A percentile compares a stretch with the other conserved stretches of the same genome.
Evolutionary conservation across 2,888 invertebrate genomes (phyloP).

Genomic region (Microlaimidae sp.): DNA sequence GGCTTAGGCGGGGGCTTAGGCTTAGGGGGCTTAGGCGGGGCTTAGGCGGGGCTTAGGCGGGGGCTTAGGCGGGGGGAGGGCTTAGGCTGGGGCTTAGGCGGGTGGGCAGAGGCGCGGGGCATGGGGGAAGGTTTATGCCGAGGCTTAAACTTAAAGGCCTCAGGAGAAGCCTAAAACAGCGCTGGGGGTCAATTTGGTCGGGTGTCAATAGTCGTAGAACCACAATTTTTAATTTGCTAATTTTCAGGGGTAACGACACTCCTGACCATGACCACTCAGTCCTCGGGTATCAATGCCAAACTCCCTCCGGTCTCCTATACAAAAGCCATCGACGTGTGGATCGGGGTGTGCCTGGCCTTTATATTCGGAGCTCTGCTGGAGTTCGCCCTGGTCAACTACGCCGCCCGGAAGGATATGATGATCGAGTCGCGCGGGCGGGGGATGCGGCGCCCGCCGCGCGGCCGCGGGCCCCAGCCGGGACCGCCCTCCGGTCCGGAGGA

Average conservation of each 20-base stretch:
- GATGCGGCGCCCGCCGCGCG: background rate
- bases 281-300: constrained; percentile 59
- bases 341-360: constrained; percentile 54
- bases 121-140: too few species aligned
- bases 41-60: too few species aligned
- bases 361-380: constrained; percentile 88
- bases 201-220: too few species aligned
- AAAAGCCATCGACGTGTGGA: constrained; percentile 48
- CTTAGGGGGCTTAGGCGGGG: too few species aligned
- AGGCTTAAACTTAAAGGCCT: too few species aligned
- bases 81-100: too few species aligned
- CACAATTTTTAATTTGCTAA: too few species aligned
- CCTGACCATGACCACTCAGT: constrained; percentile 88
- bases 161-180: too few species aligned
- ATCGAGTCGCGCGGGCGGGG: background rate
- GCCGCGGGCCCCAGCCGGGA: background rate
- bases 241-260: constrained; percentile 83
- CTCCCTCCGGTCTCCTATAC: constrained; percentile 59
- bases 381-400: constrained; percentile 89
- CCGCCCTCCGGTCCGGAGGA: background rate
- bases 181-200: too few species aligned
- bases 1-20: too few species aligned
- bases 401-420: constrained; percentile 49
- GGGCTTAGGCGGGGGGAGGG: too few species aligned
- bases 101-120: too few species aligned